Evolutionary conservation across 2,797 vertebrate species (phyloP), one percentile per base, ranked within the genome.

Genomic region (Antrozous pallidus): DNA sequence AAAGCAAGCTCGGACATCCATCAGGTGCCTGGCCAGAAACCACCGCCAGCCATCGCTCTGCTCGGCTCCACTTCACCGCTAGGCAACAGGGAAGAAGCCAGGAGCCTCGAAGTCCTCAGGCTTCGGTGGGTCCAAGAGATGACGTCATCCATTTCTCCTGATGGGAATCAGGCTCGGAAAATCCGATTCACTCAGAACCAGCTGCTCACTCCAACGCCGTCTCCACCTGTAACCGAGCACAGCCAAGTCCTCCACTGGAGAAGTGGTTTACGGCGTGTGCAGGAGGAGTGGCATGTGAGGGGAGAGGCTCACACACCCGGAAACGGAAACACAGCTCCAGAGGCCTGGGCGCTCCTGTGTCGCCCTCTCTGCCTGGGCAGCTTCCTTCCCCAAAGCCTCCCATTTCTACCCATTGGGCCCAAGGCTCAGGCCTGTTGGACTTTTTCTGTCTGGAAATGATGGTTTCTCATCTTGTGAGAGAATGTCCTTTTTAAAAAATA

Each of bases 111-210:
- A 33, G 61, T 88, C 70, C 45, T 65, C 63, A 8, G 5, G 36
- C 69, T 81, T 96, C 36, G 5, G 11, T 13, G 28, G 38, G 77
- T 88, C 93, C 93, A 91, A n/a, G 5, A 75, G 69, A 93, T 97
- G 95, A 93, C 40, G 31, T 96, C 91, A 93, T 97, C 77, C 47
- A 42, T 74, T 77, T 78, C 78, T 70, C 94, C 85, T 85, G 90
- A 87, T 73, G 95, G 81, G 91, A 94, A 67, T 96, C 31, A 88
- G 81, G 67, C 83, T 93, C 75, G 83, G 83, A 89, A 94, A 88
- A 90, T 75, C 36, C 9, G 40, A 47, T 67, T 74, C 56, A 3
- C 77, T 94, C 74, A 82, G 71, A 85, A 54, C 75, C 14, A 22
- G 28, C 67, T 77, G 40, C 42, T 77, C 45, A 78, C 33, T 38